Evolutionary conservation across 2,797 vertebrate genomes (phyloP).

Genomic region (Mionectes olivaceus): DNA sequence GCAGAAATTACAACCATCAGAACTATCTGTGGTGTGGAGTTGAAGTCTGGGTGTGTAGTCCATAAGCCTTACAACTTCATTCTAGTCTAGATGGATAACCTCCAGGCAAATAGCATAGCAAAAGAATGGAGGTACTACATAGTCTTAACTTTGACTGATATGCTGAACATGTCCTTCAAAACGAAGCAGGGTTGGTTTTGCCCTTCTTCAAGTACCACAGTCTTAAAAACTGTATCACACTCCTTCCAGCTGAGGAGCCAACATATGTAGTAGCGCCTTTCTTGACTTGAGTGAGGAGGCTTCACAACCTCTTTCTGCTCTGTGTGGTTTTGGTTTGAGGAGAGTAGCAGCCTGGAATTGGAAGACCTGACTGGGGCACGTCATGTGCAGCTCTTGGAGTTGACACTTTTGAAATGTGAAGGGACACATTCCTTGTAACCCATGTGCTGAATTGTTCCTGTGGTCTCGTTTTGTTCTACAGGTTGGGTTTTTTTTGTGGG

Average conservation of each 20-base stretch:
- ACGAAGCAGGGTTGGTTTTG: background rate
- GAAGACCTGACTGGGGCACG: background rate
- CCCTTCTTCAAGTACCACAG: background rate
- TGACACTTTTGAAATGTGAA: background rate
- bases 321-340: background rate
- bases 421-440: background rate
- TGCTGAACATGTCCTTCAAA: background rate
- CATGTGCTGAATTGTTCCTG: background rate
- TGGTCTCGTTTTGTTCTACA: background rate
- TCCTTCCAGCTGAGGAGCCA: background rate
- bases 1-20: background rate
- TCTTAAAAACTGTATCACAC: background rate
- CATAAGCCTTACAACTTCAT: background rate
- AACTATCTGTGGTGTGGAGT: background rate
- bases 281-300: background rate
- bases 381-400: background rate
- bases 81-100: background rate
- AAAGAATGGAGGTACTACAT: fast-evolving
- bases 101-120: background rate
- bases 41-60: background rate
- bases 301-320: background rate
- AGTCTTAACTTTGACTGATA: background rate
- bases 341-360: background rate
- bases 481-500: fast-evolving
- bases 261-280: background rate